phyloP scores from a whole-genome alignment of 2,888 invertebrate genomes.

The Alsophila aescularia region DNA sequence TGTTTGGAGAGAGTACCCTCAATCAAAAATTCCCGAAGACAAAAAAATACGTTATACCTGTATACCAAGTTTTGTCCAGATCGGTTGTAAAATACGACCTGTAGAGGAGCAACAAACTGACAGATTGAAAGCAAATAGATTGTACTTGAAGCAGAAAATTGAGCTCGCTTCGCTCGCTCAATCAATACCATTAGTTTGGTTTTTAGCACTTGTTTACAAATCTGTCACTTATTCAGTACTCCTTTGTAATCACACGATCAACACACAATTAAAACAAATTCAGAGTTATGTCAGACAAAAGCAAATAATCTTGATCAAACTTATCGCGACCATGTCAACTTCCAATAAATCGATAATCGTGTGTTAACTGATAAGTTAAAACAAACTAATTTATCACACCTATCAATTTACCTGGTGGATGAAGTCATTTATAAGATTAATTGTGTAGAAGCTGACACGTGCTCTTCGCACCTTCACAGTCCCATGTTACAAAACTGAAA shows the following conservation, averaged over 20 bases:
- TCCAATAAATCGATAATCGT: constrained; percentile 56
- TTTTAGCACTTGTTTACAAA: too few relatives aligned
- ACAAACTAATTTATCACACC: constrained; percentile 40
- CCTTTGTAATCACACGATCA: background rate
- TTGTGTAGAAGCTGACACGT: background rate
- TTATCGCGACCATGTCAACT: constrained; percentile 52
- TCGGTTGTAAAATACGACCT: too few relatives aligned
- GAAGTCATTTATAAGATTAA: constrained; percentile 21
- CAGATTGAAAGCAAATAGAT: too few relatives aligned
- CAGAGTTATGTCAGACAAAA: constrained; percentile 38
- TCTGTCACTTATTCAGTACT: background rate
- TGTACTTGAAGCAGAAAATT: too few relatives aligned
- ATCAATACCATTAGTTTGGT: too few relatives aligned
- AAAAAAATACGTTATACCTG: too few relatives aligned
- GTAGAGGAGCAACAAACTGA: too few relatives aligned
- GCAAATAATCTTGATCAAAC: constrained; percentile 54
- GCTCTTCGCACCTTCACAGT: background rate
- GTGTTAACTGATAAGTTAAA: constrained; percentile 54
- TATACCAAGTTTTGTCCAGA: too few relatives aligned
- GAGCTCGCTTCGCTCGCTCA: too few relatives aligned
- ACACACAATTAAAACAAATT: background rate
- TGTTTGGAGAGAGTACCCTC: too few relatives aligned
- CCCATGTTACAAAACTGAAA: too few relatives aligned
- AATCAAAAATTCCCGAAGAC: too few relatives aligned
- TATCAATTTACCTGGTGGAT: constrained; percentile 16